Conservation (phyloP, 2,797 vertebrate genomes). For the Triplophysa bombifrons region DNA sequence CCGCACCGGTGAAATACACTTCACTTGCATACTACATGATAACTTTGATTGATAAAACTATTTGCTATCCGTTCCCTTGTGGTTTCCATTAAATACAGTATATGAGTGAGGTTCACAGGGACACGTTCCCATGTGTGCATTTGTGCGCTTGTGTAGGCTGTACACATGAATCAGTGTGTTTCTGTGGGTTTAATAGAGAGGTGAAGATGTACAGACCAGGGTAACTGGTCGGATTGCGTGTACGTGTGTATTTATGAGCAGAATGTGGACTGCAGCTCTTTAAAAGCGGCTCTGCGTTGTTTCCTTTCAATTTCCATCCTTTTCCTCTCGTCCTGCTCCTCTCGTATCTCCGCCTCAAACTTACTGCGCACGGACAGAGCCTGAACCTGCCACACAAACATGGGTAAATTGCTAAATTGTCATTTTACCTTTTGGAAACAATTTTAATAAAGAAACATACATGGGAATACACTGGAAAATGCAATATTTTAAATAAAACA, state of each 20-base stretch:
- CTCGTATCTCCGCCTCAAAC: constrained; percentile 92
- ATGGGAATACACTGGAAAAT: no score
- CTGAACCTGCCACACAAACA: constrained; percentile 77
- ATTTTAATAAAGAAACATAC: no score
- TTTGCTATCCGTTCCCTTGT: constrained; percentile 25
- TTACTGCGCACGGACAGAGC: constrained; percentile 86
- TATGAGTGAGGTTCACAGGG: constrained; percentile 28
- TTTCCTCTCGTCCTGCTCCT: constrained; percentile 90
- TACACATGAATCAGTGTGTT: neutral
- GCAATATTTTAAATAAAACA: no score
- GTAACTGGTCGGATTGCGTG: constrained; percentile 7
- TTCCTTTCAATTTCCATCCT: constrained; percentile 85
- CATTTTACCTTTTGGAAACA: neutral
- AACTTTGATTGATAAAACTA: constrained; percentile 9
- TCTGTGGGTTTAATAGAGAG: neutral
- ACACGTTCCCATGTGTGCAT: neutral
- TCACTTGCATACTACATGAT: constrained; percentile 17
- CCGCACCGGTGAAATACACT: neutral
- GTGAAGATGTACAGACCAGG: constrained; percentile 7
- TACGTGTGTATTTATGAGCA: constrained; percentile 60
- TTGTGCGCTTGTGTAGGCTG: constrained; percentile 5
- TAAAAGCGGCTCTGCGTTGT: constrained; percentile 89
- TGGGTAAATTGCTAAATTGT: neutral
- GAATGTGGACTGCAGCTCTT: constrained; percentile 89
- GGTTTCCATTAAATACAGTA: constrained; percentile 26